A percentile compares a stretch with the other conserved stretches of the same genome.
phyloP scores from a whole-genome alignment of 2,888 invertebrate species.

The Xestoiulus laeticollis region DNA sequence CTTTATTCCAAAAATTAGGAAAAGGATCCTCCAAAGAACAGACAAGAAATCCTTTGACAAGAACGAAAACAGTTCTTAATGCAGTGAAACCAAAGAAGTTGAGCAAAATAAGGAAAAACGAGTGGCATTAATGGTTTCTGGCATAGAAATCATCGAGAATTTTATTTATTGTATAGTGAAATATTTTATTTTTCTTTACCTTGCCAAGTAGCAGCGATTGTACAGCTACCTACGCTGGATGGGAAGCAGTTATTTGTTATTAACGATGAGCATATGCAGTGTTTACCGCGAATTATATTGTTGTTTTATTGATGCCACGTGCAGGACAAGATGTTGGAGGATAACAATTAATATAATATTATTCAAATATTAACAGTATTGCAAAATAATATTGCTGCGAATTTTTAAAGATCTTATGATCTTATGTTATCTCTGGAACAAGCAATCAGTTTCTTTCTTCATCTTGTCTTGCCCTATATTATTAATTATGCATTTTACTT shows the following conservation, averaged over 20 bases:
- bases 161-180: neutral
- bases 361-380: no score
- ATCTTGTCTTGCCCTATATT: no score
- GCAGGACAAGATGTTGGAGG: no score
- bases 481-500: no score
- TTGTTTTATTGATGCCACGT: no score
- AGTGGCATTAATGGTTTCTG: neutral
- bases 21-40: neutral
- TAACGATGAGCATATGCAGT: neutral
- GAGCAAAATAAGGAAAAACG: neutral
- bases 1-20: neutral
- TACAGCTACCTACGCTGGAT: no score
- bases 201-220: neutral
- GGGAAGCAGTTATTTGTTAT: neutral
- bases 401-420: no score
- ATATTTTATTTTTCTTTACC: neutral
- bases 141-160: neutral
- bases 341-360: no score
- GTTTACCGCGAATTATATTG: neutral
- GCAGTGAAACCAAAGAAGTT: neutral
- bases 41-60: neutral
- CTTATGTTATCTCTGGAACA: no score
- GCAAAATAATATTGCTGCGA: no score
- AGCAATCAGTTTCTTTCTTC: no score
- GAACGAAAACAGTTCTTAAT: neutral